Evolutionary conservation across 2,797 vertebrate species (phyloP), one percentile per base, ranked within the genome.

Genomic region (Sylvilagus floridanus): DNA sequence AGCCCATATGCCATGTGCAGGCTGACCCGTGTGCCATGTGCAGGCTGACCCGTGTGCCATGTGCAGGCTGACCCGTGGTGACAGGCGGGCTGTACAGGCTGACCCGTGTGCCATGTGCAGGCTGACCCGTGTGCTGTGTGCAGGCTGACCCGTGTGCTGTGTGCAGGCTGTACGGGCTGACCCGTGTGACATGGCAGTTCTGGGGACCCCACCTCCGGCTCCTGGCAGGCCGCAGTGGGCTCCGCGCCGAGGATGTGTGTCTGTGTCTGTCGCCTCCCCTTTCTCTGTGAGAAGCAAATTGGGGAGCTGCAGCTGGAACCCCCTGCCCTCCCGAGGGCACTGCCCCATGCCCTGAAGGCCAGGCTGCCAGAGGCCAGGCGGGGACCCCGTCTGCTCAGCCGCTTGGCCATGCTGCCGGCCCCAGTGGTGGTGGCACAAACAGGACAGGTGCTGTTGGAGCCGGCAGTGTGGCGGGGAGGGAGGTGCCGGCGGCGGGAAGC

Each of bases 141-240:
- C 42, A 42, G 42, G 42, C 42, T 42, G 42, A 42, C 5, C 42
- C 7, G 6, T 42, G 42, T 42, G 37, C 37, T 6, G 37, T 42
- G 37, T 47, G 8, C 42, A 9, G 42, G 42, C 42, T 42, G 42
- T 42, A 42, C 42, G 42, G 42, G 42, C 8, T 47, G 42, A 47
- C 8, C 8, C 8, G 42, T 47, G 42, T 47, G 8, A 47, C 42
- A 47, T 47, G 42, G 8, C 8, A 9, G 42, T 8, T 47, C 42
- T 47, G 42, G 8, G 42, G 42, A 8, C 42, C 42, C 42, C 42
- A 47, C 42, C 42, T 78, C 73, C 1, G 5, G 84, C 90, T 87
- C 76, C 66, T 85, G 95, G 95, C 96, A 94, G 91, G 30, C 42
- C 8, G 42, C 42, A 47, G 7, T 47, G 42, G 8, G 42, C 42